A percentile compares a stretch with the other conserved stretches of the same genome.
Evolutionary conservation across 2,797 vertebrate species (phyloP).

Genomic region (Galagoides demidoff): DNA sequence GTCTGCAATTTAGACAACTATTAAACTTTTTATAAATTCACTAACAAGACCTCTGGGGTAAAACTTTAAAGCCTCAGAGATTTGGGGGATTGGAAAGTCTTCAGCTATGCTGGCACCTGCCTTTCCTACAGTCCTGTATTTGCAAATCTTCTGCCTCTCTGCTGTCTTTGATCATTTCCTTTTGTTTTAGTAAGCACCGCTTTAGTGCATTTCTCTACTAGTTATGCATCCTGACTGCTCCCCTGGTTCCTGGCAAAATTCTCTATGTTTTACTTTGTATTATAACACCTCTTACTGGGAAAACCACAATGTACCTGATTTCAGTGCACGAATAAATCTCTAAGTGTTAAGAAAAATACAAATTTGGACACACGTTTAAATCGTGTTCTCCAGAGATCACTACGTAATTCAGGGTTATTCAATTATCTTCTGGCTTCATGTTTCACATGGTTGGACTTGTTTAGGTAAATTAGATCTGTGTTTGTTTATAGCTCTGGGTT

Average conservation of each 20-base stretch:
- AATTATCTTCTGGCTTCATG: background rate
- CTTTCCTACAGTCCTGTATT: background rate
- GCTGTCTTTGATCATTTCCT: slow-evolving; percentile 8
- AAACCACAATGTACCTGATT: background rate
- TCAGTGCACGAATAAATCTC: background rate
- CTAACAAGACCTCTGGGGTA: slow-evolving; percentile 41
- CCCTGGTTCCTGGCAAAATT: slow-evolving; percentile 35
- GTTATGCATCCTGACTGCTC: background rate
- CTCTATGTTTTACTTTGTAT: background rate
- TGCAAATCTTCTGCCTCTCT: background rate
- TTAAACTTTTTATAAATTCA: slow-evolving; percentile 35
- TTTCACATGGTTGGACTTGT: slow-evolving; percentile 6
- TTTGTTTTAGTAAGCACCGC: background rate
- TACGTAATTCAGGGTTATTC: background rate
- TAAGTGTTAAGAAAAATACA: background rate
- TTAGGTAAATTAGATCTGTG: background rate
- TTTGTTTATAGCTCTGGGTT: background rate
- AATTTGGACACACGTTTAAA: background rate
- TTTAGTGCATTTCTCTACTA: background rate
- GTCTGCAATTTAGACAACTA: background rate
- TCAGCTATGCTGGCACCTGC: background rate
- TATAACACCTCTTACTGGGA: background rate
- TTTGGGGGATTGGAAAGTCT: background rate
- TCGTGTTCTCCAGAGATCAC: background rate
- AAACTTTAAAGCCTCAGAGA: background rate